Base-by-base conservation (phyloP, 2,113 vertebrate species). In the Leucosticte australis region DNA sequence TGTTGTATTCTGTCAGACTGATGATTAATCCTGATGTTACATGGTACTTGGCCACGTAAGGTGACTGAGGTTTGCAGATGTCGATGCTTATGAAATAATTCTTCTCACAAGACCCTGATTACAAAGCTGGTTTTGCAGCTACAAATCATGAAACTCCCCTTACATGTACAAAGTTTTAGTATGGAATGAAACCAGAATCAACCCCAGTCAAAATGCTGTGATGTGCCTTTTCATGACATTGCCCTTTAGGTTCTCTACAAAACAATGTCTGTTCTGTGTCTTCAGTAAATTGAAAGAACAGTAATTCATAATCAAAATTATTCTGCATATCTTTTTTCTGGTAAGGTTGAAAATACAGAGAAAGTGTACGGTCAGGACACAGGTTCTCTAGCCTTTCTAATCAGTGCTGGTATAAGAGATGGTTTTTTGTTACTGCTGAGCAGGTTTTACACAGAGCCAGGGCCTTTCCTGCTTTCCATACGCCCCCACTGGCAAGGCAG, bases 401-500 rank as follows among this genome's bases (percentile, higher is more conserved):
- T 30, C 17, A 64, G 26, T 15, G 15, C 26, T 57, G 50, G 64
- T 19, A 7, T 7, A 10, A 64, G 11, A 57, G 9, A 27, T 23
- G 6, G 9, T 13, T 4, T 63, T 35, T 50, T 59, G 37, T 7
- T 37, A 33, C 7, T 37, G 14, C 26, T 42, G 20, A 56, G 30
- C 7, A n/a, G 16, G 21, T 30, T 30, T 55, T 42, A 47, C 20
- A 30, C n/a, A 35, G 17, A 35, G 30, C 6, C 41, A 41, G 35
- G 30, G 65, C 24, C 21, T 64, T 71, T 80, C 71, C 30, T 71
- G n/a, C 26, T 71, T 71, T 35, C 42, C 26, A 18, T 49, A 26
- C 10, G 6, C 4, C 30, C 41, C 47, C 3, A 6, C 13, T 41
- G 41, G 30, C 0, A 0, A 55, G 41, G 30, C 26, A 41, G 6